Conservation (phyloP, 2,113 vertebrate species). For the Hippocampus mohnikei region DNA sequence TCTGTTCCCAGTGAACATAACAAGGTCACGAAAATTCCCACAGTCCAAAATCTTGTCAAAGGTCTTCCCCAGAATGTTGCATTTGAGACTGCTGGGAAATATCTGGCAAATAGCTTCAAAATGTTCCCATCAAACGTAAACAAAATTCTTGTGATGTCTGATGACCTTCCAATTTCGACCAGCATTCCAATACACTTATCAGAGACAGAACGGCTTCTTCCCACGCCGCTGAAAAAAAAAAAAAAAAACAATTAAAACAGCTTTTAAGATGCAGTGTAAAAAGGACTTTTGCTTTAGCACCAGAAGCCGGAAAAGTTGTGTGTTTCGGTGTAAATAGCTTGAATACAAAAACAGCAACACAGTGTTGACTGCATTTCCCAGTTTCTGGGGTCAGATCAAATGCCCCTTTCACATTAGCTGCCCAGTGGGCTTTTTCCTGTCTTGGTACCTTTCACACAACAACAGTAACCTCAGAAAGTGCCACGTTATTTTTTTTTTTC, state of each 20-base stretch:
- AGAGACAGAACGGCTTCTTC: not conserved
- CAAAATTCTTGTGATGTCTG: not conserved
- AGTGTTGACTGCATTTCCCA: too few species aligned
- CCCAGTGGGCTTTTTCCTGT: too few species aligned
- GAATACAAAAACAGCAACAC: too few species aligned
- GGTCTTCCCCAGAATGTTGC: constrained; percentile 3
- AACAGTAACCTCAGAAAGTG: too few species aligned
- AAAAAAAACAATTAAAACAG: too few species aligned
- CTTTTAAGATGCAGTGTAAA: not conserved
- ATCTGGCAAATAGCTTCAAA: not conserved
- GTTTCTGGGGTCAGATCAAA: too few species aligned
- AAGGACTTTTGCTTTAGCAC: not conserved
- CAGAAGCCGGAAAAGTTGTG: not conserved
- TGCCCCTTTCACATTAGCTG: too few species aligned
- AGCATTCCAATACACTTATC: not conserved
- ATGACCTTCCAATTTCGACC: not conserved
- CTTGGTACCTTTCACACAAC: too few species aligned
- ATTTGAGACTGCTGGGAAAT: not conserved
- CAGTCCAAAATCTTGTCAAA: not conserved
- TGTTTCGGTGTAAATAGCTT: not conserved
- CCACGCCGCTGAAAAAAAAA: not conserved
- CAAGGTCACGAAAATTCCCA: not conserved
- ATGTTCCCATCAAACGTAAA: not conserved
- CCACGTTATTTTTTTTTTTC: not conserved
- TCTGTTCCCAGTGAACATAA: not conserved